Evolutionary conservation across 1,140 invertebrate genomes (phyloP).

Genomic region (Kradibia gibbosae): DNA sequence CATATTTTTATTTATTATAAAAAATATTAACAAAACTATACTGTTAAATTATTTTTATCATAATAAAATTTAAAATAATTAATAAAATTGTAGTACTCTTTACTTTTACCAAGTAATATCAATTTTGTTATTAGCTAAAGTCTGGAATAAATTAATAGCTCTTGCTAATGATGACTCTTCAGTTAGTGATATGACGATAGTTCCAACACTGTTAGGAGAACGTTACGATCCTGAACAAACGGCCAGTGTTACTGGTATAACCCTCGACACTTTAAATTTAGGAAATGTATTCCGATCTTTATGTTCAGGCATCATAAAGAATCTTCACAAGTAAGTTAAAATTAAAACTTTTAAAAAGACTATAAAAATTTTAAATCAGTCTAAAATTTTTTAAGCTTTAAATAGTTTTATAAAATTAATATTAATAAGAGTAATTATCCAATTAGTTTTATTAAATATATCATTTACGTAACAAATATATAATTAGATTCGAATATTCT

Average conservation of each 20-base stretch:
- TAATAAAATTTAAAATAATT: too few relatives aligned
- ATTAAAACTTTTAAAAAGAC: not conserved
- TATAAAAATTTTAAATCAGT: slow-evolving; percentile 6
- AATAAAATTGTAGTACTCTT: too few relatives aligned
- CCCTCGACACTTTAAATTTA: slow-evolving; percentile 81
- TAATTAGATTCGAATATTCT: too few relatives aligned
- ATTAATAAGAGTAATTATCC: too few relatives aligned
- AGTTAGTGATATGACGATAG: slow-evolving; percentile 75
- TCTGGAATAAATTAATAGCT: slow-evolving; percentile 84
- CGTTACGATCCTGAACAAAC: slow-evolving; percentile 80
- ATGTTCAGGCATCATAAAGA: slow-evolving; percentile 85
- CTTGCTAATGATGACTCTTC: slow-evolving; percentile 75
- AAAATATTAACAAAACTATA: too few relatives aligned
- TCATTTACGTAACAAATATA: too few relatives aligned
- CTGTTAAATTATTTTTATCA: too few relatives aligned
- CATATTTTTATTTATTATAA: too few relatives aligned
- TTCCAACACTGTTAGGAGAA: slow-evolving; percentile 85
- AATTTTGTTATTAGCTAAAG: slow-evolving; percentile 75
- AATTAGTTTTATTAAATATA: too few relatives aligned
- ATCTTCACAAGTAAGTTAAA: slow-evolving; percentile 77
- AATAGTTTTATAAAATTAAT: too few relatives aligned
- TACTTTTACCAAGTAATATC: too few relatives aligned
- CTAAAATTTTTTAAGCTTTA: too few relatives aligned
- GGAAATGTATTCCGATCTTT: slow-evolving; percentile 82
- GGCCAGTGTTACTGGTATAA: slow-evolving; percentile 81